These are phyloP conservation scores for Lindbergichthys nudifrons DNA, from an alignment of 2,797 vertebrate species.

Conservation along the genomic window DNA sequence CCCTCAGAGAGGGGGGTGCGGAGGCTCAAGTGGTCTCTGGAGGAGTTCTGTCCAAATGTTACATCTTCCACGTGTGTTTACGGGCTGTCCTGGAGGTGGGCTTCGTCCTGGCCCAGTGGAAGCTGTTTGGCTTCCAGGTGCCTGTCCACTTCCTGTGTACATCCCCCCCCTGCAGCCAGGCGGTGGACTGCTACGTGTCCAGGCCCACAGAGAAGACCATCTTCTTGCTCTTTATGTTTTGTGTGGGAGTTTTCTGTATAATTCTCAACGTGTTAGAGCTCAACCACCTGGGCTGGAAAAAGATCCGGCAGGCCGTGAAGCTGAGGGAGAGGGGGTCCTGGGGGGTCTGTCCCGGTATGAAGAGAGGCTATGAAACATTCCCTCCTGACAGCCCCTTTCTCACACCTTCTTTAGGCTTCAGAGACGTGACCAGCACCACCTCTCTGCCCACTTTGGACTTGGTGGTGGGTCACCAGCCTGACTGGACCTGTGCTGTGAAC, in stretches of 20 bases:
- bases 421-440: constrained; percentile 75
- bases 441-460: constrained; percentile 81
- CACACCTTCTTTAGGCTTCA: constrained; percentile 64
- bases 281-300: constrained; percentile 93
- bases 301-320: constrained; percentile 69
- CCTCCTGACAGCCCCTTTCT: constrained; percentile 71
- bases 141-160: constrained; percentile 89
- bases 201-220: constrained; percentile 96
- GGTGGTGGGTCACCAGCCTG: constrained; percentile 77
- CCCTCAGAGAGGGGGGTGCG: constrained; percentile 15
- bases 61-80: constrained; percentile 91
- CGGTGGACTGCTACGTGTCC: constrained; percentile 96
- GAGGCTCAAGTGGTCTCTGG: constrained; percentile 50
- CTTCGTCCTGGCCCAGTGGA: constrained; percentile 94
- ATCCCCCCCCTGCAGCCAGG: constrained; percentile 89
- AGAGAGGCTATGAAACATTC: constrained; percentile 70
- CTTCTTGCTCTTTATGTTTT: constrained; percentile 96
- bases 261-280: constrained; percentile 94
- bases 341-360: constrained; percentile 36
- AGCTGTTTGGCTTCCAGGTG: constrained; percentile 93
- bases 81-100: constrained; percentile 90
- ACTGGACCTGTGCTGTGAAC: constrained; percentile 79
- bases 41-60: constrained; percentile 90
- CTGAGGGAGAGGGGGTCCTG: constrained; percentile 56
- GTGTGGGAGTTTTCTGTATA: constrained; percentile 92